A percentile compares a stretch with the other conserved stretches of the same genome.
Conservation (phyloP, 2,888 invertebrate genomes). For the Athripsodes cinereus region DNA sequence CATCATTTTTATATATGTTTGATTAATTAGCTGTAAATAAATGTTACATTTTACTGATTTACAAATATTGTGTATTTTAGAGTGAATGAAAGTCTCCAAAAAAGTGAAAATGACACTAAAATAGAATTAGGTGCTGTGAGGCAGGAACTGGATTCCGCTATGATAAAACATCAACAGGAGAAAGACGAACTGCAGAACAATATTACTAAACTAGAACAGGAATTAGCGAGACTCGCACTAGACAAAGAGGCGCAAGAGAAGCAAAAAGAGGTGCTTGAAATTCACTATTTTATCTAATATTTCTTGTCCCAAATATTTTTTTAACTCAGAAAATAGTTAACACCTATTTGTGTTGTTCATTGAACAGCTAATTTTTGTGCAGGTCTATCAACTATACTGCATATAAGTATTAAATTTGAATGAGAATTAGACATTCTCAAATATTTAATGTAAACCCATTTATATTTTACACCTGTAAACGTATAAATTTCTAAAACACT, state of each 20-base stretch:
- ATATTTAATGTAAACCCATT: no score
- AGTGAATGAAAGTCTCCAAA: conserved; percentile 2
- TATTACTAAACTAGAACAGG: conserved; percentile 38
- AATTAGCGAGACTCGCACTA: conserved; percentile 12
- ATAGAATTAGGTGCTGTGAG: conserved; percentile 34
- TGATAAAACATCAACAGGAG: conserved; percentile 34
- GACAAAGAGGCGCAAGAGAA: conserved; percentile 20
- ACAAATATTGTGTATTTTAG: conserved; percentile 4
- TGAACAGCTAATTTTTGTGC: neutral
- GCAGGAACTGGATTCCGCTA: conserved; percentile 38
- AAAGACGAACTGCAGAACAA: conserved; percentile 38
- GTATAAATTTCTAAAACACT: no score
- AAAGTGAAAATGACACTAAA: conserved; percentile 17
- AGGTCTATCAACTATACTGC: no score
- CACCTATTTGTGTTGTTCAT: neutral
- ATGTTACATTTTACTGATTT: no score
- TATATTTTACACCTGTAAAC: no score
- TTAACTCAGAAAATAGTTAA: neutral
- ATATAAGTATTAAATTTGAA: no score
- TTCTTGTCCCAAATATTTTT: neutral
- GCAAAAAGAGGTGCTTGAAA: conserved; percentile 23
- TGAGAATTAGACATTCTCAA: no score
- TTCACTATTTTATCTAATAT: no score
- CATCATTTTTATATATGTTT: no score
- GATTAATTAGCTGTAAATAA: no score